Percentiles rank a stretch among this genome's conserved stretches.
phyloP scores from a whole-genome alignment of 2,797 vertebrate genomes.

The Pantherophis alleghaniensis region DNA sequence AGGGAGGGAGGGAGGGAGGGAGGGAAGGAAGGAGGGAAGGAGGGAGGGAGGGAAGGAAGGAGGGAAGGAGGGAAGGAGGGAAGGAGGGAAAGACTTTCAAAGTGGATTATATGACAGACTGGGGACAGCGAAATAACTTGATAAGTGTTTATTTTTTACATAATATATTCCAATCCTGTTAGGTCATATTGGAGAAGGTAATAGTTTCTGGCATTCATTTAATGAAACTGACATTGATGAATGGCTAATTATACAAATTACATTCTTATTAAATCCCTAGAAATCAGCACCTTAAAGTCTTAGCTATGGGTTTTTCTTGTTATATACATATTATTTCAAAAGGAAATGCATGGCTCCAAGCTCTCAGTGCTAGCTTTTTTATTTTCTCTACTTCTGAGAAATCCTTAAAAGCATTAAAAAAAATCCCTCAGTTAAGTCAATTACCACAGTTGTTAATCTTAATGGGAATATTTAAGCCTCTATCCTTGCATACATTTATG shows the following conservation, averaged over 20 bases:
- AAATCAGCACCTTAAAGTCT: slow-evolving; percentile 74
- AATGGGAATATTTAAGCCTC: slow-evolving; percentile 70
- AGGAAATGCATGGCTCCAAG: slow-evolving; percentile 69
- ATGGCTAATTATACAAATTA: slow-evolving; percentile 84
- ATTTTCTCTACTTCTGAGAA: slow-evolving; percentile 62
- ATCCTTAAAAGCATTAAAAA: slow-evolving; percentile 75
- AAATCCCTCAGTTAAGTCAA: slow-evolving; percentile 75
- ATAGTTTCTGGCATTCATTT: slow-evolving; percentile 81
- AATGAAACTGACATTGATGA: slow-evolving; percentile 82
- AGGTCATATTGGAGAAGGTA: slow-evolving; percentile 73
- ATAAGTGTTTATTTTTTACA: slow-evolving; percentile 68
- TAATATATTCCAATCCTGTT: slow-evolving; percentile 81
- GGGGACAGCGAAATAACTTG: slow-evolving; percentile 38
- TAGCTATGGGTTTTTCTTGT: slow-evolving; percentile 69
- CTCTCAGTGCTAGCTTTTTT: slow-evolving; percentile 53
- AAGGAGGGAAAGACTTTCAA: slow-evolving; percentile 67
- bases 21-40: slow-evolving; percentile 55
- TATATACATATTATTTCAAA: slow-evolving; percentile 54
- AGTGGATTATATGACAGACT: slow-evolving; percentile 68
- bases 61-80: slow-evolving; percentile 52
- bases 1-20: background rate
- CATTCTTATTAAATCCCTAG: slow-evolving; percentile 80
- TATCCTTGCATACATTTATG: slow-evolving; percentile 70
- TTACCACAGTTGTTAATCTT: slow-evolving; percentile 76
- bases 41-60: too few species aligned